A percentile compares a stretch with the other conserved stretches of the same genome.
Evolutionary conservation across 2,888 invertebrate species (phyloP).

Genomic region (Conistra vaccinii): DNA sequence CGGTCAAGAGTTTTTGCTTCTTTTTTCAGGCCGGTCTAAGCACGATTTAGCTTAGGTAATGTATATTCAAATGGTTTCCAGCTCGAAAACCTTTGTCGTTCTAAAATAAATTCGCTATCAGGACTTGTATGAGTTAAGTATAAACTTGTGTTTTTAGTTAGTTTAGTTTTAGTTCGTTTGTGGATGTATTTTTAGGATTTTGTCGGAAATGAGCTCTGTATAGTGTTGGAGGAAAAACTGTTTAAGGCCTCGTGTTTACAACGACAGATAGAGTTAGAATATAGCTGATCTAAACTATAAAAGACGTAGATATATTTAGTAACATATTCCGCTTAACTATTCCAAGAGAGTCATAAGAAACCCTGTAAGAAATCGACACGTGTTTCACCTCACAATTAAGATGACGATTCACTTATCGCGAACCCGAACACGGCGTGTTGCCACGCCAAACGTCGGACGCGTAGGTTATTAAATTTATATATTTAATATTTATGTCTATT

Average conservation of each 20-base stretch:
- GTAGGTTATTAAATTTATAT: no score
- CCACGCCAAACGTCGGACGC: no score
- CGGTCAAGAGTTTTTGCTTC: conserved; percentile 68
- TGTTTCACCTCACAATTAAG: no score
- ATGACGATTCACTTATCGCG: no score
- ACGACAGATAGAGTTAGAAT: not conserved
- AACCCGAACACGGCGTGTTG: no score
- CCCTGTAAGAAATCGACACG: no score
- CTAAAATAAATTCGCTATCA: conserved; percentile 57
- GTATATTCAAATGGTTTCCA: conserved; percentile 61
- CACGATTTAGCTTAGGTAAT: conserved; percentile 69
- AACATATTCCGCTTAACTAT: no score
- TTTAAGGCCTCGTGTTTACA: not conserved
- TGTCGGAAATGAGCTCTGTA: conserved; percentile 3
- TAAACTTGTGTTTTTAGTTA: conserved; percentile 19
- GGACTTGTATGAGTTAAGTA: conserved; percentile 22
- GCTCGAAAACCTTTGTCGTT: conserved; percentile 54
- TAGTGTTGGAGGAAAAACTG: not conserved
- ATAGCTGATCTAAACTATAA: no score
- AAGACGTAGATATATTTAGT: no score
- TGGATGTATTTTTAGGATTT: conserved; percentile 12
- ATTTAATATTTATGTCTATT: no score
- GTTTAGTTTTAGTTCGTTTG: not conserved
- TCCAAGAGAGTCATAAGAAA: no score
- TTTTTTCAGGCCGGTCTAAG: conserved; percentile 71